Percentiles rank a stretch among this genome's conserved stretches.
phyloP scores from a whole-genome alignment of 2,113 vertebrate genomes.

The Elgaria multicarinata region DNA sequence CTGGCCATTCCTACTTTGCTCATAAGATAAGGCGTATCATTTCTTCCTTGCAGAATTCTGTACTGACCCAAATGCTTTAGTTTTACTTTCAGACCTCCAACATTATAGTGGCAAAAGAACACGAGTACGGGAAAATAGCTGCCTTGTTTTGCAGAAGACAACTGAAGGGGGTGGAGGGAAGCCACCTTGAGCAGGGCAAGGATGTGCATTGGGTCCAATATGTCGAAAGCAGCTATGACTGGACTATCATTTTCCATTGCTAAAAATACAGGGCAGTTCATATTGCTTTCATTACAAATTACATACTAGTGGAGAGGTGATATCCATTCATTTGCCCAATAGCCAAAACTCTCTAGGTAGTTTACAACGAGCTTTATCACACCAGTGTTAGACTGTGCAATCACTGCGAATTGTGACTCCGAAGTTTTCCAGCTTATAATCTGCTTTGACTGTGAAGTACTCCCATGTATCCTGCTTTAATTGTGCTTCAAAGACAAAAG shows the following conservation, averaged over 20 bases:
- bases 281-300: neutral
- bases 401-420: no score
- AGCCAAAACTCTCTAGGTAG: no score
- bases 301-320: neutral
- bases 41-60: neutral
- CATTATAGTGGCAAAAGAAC: no score
- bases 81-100: neutral
- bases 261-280: neutral
- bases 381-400: no score
- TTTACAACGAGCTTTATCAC: no score
- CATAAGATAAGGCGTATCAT: neutral
- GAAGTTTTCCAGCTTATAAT: no score
- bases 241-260: neutral
- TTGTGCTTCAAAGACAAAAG: no score
- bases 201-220: neutral
- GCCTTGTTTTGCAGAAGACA: neutral
- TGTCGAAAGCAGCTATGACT: neutral
- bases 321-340: neutral
- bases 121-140: neutral
- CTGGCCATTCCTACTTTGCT: neutral
- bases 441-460: no score
- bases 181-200: neutral
- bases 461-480: no score
- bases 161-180: neutral
- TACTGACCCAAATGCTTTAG: no score